Percentiles rank a stretch among this genome's conserved stretches.
Evolutionary conservation across 2,888 invertebrate species (phyloP).

Genomic region (Heliconius hortense): DNA sequence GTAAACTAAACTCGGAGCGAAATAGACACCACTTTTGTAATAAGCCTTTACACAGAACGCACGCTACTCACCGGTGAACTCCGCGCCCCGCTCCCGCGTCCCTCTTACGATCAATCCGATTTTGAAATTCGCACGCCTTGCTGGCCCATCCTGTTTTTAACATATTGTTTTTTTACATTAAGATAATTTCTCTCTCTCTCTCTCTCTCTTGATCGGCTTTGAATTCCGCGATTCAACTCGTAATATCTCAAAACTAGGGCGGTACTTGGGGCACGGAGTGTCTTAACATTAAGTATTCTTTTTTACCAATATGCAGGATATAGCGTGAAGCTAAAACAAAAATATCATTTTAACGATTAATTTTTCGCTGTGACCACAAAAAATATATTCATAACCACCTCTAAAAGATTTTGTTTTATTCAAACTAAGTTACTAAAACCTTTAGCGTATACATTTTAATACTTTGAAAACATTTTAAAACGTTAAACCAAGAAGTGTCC

Average conservation of each 20-base stretch:
- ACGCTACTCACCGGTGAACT: too few species aligned
- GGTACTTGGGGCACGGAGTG: background rate
- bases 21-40: too few species aligned
- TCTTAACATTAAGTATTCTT: background rate
- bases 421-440: background rate
- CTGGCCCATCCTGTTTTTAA: too few species aligned
- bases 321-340: background rate
- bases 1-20: too few species aligned
- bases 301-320: background rate
- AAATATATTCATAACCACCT: background rate
- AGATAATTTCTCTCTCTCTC: background rate
- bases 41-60: too few species aligned
- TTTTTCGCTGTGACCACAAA: background rate
- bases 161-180: too few species aligned
- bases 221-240: too few species aligned
- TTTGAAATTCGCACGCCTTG: too few species aligned
- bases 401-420: conserved; percentile 1
- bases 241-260: too few species aligned
- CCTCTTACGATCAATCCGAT: too few species aligned
- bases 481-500: conserved; percentile 22
- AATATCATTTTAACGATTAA: background rate
- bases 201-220: background rate
- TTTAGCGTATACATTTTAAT: conserved; percentile 14
- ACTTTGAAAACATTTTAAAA: conserved; percentile 7
- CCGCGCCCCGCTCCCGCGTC: too few species aligned